These are phyloP conservation scores for Pseudolycoriella hygida DNA, from an alignment of 2,888 invertebrate species.

Conservation along the genomic window DNA sequence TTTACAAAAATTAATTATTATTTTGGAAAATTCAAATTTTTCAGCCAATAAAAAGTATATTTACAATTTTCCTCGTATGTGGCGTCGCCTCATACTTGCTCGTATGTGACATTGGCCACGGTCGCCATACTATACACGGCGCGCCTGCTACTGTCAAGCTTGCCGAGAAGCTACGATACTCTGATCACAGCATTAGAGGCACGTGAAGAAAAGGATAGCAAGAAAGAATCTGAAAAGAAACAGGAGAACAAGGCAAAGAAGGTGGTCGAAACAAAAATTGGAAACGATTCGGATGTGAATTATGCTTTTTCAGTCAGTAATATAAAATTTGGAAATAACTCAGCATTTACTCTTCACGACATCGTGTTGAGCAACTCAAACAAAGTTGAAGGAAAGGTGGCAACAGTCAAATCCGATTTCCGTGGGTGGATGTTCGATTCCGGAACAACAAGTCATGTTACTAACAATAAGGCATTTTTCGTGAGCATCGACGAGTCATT, in stretches of 20 bases:
- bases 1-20: too few species aligned
- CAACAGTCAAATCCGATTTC: constrained; percentile 3
- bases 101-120: too few species aligned
- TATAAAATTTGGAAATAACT: too few species aligned
- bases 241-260: constrained; percentile 5
- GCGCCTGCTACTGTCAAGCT: constrained; percentile 4
- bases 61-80: too few species aligned
- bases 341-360: too few species aligned
- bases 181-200: constrained; percentile 10
- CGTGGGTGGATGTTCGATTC: constrained; percentile 12
- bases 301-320: too few species aligned
- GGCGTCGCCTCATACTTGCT: too few species aligned
- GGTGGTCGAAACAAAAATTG: background rate
- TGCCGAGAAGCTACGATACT: constrained; percentile 10
- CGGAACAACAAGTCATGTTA: constrained; percentile 11
- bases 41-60: too few species aligned
- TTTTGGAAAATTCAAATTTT: too few species aligned
- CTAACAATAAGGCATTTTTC: constrained; percentile 10
- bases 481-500: constrained; percentile 8
- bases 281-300: background rate
- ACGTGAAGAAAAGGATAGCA: constrained; percentile 6
- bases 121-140: too few species aligned
- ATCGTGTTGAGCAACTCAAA: constrained; percentile 3
- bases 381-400: constrained; percentile 6
- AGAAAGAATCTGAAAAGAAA: constrained; percentile 1